A percentile compares a stretch with the other conserved stretches of the same genome.
Evolutionary conservation across 2,888 invertebrate species (phyloP).

Genomic region (Empis livida): DNA sequence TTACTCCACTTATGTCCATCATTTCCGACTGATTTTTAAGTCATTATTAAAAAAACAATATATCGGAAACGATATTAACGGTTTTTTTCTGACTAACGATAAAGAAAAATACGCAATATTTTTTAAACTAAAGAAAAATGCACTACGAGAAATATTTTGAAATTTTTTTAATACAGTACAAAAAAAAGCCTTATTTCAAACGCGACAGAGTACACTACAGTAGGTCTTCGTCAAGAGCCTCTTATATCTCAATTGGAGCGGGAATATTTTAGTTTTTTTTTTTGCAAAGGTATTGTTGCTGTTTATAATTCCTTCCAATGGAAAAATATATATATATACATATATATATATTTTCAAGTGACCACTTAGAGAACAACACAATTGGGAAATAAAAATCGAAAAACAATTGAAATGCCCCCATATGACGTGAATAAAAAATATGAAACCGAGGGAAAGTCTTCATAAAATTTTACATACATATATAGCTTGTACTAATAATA

Average conservation of each 20-base stretch:
- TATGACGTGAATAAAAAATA: neutral
- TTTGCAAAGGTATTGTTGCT: neutral
- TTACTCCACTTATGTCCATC: no score
- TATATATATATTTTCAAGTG: neutral
- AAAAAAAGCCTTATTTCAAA: neutral
- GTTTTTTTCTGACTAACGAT: no score
- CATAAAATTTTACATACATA: no score
- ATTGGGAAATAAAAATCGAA: neutral
- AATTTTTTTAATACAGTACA: neutral
- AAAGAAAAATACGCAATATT: no score
- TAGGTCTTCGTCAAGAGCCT: neutral
- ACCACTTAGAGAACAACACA: conserved; percentile 1
- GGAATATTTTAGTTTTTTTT: neutral
- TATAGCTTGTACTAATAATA: no score
- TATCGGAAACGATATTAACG: no score
- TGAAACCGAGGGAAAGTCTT: no score
- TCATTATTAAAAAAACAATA: no score
- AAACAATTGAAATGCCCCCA: conserved; percentile 1
- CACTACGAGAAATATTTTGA: no score
- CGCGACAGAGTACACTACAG: conserved; percentile 1
- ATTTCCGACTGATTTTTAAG: no score
- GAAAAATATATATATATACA: neutral
- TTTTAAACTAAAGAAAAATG: no score
- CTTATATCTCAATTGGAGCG: neutral
- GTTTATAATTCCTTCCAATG: neutral